Evolutionary conservation across 1,140 invertebrate genomes (phyloP).

Genomic region (Lordiphosa clarofinis): DNA sequence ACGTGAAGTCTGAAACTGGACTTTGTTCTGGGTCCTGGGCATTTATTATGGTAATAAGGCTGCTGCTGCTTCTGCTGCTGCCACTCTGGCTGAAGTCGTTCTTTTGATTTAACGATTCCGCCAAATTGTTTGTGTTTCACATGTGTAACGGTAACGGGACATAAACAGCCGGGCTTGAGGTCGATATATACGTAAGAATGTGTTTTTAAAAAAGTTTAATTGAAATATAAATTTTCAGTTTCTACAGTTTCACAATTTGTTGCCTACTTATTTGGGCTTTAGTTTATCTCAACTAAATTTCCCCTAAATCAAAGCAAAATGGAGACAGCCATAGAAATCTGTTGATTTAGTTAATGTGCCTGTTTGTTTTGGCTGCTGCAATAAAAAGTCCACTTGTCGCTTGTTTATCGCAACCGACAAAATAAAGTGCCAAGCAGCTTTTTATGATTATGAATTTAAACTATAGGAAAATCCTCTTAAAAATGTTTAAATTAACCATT

Average conservation of each 20-base stretch:
- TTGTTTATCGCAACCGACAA: conserved; percentile 16
- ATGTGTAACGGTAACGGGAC: too few species aligned
- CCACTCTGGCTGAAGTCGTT: conserved; percentile 44
- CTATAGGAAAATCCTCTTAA: too few species aligned
- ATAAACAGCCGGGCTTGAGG: too few species aligned
- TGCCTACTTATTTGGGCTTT: background rate
- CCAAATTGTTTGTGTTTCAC: too few species aligned
- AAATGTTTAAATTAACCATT: too few species aligned
- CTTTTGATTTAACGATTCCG: conserved; percentile 69
- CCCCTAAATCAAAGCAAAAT: too few species aligned
- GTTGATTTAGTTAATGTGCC: conserved; percentile 40
- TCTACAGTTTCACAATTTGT: background rate
- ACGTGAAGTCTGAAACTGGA: background rate
- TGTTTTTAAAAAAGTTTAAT: too few species aligned
- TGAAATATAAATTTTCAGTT: too few species aligned
- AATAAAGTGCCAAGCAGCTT: conserved; percentile 56
- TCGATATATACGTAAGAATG: too few species aligned
- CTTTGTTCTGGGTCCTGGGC: conserved; percentile 38
- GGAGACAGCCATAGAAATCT: conserved; percentile 36
- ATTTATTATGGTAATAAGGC: conserved; percentile 66
- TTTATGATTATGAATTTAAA: conserved; percentile 72
- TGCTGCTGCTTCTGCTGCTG: too few species aligned
- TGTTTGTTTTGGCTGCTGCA: conserved; percentile 22
- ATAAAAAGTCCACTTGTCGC: conserved; percentile 32
- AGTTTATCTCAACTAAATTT: conserved; percentile 6